phyloP scores from a whole-genome alignment of 2,113 vertebrate species.

The Mastomys natalensis region DNA sequence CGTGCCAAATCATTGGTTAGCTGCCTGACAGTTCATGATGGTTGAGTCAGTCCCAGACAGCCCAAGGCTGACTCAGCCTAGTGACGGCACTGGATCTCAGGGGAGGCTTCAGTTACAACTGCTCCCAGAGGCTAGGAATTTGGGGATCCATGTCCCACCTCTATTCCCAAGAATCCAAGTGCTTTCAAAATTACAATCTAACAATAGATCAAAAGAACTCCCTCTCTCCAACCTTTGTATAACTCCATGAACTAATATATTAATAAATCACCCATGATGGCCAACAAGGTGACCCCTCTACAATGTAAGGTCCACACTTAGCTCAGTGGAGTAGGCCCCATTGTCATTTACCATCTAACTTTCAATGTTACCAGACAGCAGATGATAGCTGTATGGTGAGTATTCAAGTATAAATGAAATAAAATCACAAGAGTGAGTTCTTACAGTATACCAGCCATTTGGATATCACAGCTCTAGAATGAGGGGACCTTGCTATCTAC shows the following conservation, averaged over 20 bases:
- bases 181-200: slow-evolving; percentile 11
- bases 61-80: background rate
- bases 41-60: background rate
- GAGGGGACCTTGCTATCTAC: too few relatives aligned
- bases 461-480: background rate
- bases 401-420: background rate
- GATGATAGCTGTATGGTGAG: background rate
- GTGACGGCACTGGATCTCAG: background rate
- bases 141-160: background rate
- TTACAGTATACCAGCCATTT: background rate
- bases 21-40: background rate
- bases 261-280: slow-evolving; percentile 57
- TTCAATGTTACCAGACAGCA: too few relatives aligned
- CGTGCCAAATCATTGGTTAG: background rate
- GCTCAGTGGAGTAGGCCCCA: background rate
- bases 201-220: background rate
- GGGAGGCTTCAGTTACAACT: background rate
- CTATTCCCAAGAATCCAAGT: slow-evolving; percentile 3
- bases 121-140: background rate
- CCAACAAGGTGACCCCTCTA: slow-evolving; percentile 45
- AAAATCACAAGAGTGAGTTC: background rate
- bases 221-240: background rate
- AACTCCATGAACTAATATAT: background rate
- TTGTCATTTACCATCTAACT: background rate
- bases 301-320: slow-evolving; percentile 34